Evolutionary conservation across 1,140 invertebrate genomes (phyloP), one percentile per base, ranked within the genome.

Genomic region (Drosophila nannoptera): DNA sequence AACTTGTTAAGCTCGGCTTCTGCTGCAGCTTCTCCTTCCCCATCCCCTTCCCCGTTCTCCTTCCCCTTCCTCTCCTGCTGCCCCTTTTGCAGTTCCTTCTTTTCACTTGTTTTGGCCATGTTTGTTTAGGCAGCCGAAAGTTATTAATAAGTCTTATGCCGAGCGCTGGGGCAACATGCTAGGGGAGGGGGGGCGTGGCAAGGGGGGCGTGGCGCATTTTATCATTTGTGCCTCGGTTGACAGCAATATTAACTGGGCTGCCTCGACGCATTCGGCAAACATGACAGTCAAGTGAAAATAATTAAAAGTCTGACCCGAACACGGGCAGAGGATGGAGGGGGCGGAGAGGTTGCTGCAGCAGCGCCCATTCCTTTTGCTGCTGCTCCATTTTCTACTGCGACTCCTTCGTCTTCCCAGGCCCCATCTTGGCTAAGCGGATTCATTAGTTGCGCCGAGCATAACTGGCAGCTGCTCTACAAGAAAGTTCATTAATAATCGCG

Each of bases 71-170:
- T 22, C 3, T 22, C 3, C 22, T 22, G 1, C 29, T 45, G 33
- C 7, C 4, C 16, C 53, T 32, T 43, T 58, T 62, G 69, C 66
- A 49, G 45, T 56, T 60, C 35, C 67, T 67, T 67, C 66, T 35
- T 48, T 75, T 68, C n/a, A n/a, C n/a, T n/a, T n/a, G n/a, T 69
- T 75, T 63, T 59, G 22, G 46, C 75, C 58, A 29, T 67, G 78
- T 83, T 77, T 70, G 61, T 72, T 72, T 78, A 83, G 76, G 80
- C 73, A 75, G 72, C 80, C 84, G 84, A 75, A 73, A 83, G 72
- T 83, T 83, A 83, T 84, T 84, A 84, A 84, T 84, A 84, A 84
- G 81, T 86, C 76, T 77, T 77, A 61, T 75, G 59, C 78, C 31
- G 14, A 48, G 22, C 62, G 8, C 40, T 22, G 22, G 43, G 14